Evolutionary conservation across 2,797 vertebrate species (phyloP), one percentile per base, ranked within the genome.

Genomic region (Petrocephalus sullivani): DNA sequence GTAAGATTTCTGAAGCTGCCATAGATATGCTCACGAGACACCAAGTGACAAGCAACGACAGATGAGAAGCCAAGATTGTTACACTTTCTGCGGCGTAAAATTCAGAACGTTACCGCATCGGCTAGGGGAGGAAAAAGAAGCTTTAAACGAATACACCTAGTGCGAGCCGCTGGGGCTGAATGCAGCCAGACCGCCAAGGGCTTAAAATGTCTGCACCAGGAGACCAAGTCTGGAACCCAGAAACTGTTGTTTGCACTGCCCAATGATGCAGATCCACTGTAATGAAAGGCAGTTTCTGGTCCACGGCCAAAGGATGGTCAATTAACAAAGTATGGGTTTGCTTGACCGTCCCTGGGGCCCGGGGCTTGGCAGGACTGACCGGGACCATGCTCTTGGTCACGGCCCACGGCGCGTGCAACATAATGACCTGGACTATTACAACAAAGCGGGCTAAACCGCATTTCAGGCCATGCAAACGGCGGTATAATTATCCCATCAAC

Each of bases 271-370:
- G 33, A 87, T 87, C 86, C 19, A 0, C 85, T 61, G 28, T 87
- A 87, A 87, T 87, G 86, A 87, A 71, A 87, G 86, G 86, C 46
- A 21, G 33, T 87, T 75, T 71, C 64, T 87, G 86, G 46, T 75
- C 60, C 10, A 58, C 0, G 64, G 58, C 57, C 19, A 51, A 87
- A 41, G 67, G 14, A 87, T 8, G 21, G 60, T 71, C 51, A 87
- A 78, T 87, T 78, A 87, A 67, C 53, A 78, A 51, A 75, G 28
- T 14, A 75, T 16, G 71, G 71, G 71, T 23, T 75, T 46, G 16
- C 14, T 0, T 75, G 71, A 75, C 61, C 12, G 61, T 33, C 61
- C 61, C 61, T 23, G 33, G 41, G 85, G 23, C 23, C 33, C 6
- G 10, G 54, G 85, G 49, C 16, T 67, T 14, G 37, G 12, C 23